These are phyloP conservation scores for Siniperca undulata DNA, from an alignment of 2,797 vertebrate species.

Conservation along the genomic window DNA sequence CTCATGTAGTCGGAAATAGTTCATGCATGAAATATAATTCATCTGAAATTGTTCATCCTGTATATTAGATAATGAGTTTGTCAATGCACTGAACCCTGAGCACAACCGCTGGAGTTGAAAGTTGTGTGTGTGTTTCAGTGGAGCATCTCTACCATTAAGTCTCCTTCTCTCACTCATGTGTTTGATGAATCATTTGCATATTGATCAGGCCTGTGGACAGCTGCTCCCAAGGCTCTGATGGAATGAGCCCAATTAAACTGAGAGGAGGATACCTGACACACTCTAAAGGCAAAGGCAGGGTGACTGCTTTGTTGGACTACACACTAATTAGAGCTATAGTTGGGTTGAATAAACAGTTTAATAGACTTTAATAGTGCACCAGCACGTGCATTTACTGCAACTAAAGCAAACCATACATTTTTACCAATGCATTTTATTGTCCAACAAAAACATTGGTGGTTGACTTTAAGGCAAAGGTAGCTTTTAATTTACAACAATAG, in stretches of 20 bases:
- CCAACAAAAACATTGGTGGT: constrained; percentile 71
- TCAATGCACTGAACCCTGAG: neutral
- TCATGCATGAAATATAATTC: neutral
- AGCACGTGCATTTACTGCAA: constrained; percentile 3
- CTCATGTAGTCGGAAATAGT: neutral
- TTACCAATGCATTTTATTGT: constrained; percentile 80
- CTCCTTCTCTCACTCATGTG: constrained; percentile 1
- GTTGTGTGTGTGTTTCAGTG: constrained; percentile 13
- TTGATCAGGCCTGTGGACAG: constrained; percentile 58
- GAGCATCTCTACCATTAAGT: constrained; percentile 19
- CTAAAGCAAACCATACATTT: constrained; percentile 50
- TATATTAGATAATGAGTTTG: neutral
- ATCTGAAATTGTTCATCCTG: neutral
- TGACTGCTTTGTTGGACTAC: constrained; percentile 27
- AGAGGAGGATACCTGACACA: constrained; percentile 30
- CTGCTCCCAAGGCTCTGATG: constrained; percentile 47
- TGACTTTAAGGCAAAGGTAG: constrained; percentile 71
- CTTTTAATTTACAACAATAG: constrained; percentile 68
- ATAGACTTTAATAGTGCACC: constrained; percentile 20
- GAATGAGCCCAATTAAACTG: constrained; percentile 65
- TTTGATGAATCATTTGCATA: constrained; percentile 61
- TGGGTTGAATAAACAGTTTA: constrained; percentile 44
- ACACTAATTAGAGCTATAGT: constrained; percentile 31
- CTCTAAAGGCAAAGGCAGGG: neutral
- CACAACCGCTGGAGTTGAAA: neutral